Evolutionary conservation across 37 sponge, comb jelly and placozoan species (phyloP).

Genomic region (Corticium candelabrum): DNA sequence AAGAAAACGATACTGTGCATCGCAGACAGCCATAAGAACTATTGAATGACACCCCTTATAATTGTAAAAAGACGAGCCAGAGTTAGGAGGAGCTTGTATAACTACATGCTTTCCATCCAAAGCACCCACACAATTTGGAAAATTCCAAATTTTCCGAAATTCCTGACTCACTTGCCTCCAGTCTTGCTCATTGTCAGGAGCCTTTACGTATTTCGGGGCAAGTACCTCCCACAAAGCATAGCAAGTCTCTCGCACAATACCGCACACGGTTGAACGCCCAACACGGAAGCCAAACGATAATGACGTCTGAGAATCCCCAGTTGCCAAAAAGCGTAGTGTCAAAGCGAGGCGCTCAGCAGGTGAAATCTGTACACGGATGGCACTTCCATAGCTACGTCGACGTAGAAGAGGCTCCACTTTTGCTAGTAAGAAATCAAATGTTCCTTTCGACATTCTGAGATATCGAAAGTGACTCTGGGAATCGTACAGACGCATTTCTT

Average conservation of each 20-base stretch:
- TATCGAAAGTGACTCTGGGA: not conserved
- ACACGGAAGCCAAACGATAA: constrained; percentile 11
- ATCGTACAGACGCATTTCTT: not conserved
- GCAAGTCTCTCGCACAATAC: constrained; percentile 16
- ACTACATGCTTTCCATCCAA: constrained; percentile 38
- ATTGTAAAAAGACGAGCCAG: constrained; percentile 30
- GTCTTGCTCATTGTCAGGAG: constrained; percentile 6
- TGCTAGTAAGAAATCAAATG: constrained; percentile 12
- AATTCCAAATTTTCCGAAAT: constrained; percentile 22
- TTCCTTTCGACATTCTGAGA: constrained; percentile 9
- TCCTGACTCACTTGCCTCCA: constrained; percentile 13
- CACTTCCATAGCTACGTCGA: not conserved
- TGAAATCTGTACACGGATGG: constrained; percentile 11
- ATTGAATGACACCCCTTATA: constrained; percentile 29
- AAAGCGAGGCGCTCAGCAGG: constrained; percentile 27
- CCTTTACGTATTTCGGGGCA: not conserved
- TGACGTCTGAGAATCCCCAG: constrained; percentile 14
- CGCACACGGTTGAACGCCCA: constrained; percentile 17
- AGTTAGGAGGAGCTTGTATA: constrained; percentile 32
- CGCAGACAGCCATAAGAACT: not conserved
- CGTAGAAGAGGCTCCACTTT: constrained; percentile 1
- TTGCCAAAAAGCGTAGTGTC: constrained; percentile 33
- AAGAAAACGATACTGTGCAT: constrained; percentile 14
- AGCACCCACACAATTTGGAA: constrained; percentile 30
- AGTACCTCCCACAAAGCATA: constrained; percentile 21